A percentile compares a stretch with the other conserved stretches of the same genome.
Evolutionary conservation across 2,113 vertebrate genomes (phyloP).

Genomic region (Hemiscyllium ocellatum): DNA sequence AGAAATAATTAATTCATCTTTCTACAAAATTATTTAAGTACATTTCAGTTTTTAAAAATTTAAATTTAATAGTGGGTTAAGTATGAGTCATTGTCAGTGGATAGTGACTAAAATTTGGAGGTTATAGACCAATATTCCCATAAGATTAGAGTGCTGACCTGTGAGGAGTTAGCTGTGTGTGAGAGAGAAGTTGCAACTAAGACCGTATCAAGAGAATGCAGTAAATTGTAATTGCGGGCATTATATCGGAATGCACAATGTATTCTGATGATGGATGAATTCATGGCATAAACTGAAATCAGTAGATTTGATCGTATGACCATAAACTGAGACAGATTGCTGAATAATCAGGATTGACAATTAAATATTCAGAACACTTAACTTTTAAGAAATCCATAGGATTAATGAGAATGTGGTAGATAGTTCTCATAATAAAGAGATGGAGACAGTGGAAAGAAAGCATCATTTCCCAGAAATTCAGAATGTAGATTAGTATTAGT

Average conservation of each 20-base stretch:
- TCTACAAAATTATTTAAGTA: neutral
- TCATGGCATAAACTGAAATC: neutral
- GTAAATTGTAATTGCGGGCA: neutral
- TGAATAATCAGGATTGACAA: too few species aligned
- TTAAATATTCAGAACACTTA: too few species aligned
- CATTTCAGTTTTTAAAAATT: neutral
- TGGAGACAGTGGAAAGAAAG: too few species aligned
- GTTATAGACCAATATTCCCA: neutral
- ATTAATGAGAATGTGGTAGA: too few species aligned
- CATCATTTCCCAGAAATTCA: too few species aligned
- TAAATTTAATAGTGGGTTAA: neutral
- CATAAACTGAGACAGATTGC: too few species aligned
- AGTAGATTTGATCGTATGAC: too few species aligned
- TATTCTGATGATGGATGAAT: too few species aligned
- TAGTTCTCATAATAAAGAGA: too few species aligned
- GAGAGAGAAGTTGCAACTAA: neutral
- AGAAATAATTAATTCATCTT: neutral
- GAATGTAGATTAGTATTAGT: too few species aligned
- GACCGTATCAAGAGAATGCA: neutral
- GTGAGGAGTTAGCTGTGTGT: neutral
- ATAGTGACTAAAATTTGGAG: neutral
- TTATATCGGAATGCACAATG: neutral
- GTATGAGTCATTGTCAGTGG: neutral
- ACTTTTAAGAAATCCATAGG: too few species aligned
- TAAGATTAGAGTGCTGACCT: neutral